Evolutionary conservation across 1,140 invertebrate species (phyloP).

Genomic region (Idris sp.): DNA sequence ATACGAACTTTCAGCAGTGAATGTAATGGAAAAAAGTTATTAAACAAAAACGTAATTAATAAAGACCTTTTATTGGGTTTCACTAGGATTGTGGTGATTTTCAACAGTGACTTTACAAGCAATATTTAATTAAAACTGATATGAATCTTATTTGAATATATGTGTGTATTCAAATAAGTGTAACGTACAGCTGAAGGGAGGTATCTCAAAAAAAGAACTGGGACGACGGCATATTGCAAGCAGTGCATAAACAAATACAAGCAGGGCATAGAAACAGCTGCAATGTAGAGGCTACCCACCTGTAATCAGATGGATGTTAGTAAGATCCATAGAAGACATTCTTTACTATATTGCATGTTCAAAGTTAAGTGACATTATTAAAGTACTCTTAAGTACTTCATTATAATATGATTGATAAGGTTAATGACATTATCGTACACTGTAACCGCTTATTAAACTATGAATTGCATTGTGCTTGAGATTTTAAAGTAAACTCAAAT

Average conservation of each 20-base stretch:
- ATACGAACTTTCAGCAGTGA: too few relatives aligned
- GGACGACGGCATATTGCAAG: constrained; percentile 37
- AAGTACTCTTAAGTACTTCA: constrained; percentile 22
- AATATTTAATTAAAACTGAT: constrained; percentile 29
- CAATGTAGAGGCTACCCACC: constrained; percentile 40
- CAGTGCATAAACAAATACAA: constrained; percentile 55
- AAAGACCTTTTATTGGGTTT: too few relatives aligned
- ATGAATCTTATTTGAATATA: constrained; percentile 1
- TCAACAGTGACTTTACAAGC: constrained; percentile 19
- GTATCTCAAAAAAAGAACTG: constrained; percentile 30
- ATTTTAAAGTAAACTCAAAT: too few relatives aligned
- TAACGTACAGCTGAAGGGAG: constrained; percentile 33
- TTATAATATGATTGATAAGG: constrained; percentile 11
- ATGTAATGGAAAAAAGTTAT: too few relatives aligned
- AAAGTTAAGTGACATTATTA: constrained; percentile 43
- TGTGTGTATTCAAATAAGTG: constrained; percentile 25
- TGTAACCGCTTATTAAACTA: constrained; percentile 1
- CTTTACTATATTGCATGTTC: constrained; percentile 28
- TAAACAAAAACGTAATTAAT: too few relatives aligned
- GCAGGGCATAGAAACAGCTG: constrained; percentile 42
- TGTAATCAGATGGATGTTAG: constrained; percentile 53
- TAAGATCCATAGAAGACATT: constrained; percentile 36
- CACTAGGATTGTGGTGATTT: too few relatives aligned
- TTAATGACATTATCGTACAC: constrained; percentile 14
- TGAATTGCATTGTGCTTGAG: too few relatives aligned